Percentiles rank a stretch among this genome's conserved stretches.
Conservation (phyloP, 37 sponge, comb jelly and placozoan genomes). For the Beroe forskalii region DNA sequence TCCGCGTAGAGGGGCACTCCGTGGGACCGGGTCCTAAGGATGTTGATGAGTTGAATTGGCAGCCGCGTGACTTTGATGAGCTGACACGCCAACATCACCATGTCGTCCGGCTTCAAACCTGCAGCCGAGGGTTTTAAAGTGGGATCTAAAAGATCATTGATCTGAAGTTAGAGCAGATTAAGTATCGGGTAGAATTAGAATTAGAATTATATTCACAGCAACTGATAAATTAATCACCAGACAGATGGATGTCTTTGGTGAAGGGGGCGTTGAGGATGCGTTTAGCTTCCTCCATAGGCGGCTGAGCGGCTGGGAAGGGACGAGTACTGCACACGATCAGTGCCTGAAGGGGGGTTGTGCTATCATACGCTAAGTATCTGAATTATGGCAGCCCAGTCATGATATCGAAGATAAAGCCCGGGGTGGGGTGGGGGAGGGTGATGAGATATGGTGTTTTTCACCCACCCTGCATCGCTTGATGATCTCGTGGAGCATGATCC, state of each 20-base stretch:
- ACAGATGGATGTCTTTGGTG: constrained; percentile 50
- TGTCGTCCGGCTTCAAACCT: constrained; percentile 71
- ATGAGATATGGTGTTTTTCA: no score
- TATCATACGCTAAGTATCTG: no score
- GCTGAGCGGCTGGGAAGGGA: constrained; percentile 59
- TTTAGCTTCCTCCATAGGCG: constrained; percentile 61
- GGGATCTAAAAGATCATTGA: no score
- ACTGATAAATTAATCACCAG: no score
- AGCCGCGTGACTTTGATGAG: constrained; percentile 72
- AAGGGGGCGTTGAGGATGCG: constrained; percentile 35
- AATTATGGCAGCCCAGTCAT: no score
- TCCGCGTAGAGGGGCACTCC: constrained; percentile 89
- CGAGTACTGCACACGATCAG: constrained; percentile 43
- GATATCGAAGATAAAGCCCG: no score
- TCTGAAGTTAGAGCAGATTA: no score
- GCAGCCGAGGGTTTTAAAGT: no score
- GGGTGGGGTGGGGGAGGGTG: no score
- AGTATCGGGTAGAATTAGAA: no score
- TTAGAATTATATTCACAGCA: no score
- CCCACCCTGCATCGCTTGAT: constrained; percentile 31
- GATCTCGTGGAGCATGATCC: constrained; percentile 81
- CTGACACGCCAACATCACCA: constrained; percentile 74
- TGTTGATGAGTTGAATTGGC: constrained; percentile 71
- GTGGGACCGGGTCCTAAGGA: constrained; percentile 73
- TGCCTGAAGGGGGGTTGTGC: not conserved